Conservation (phyloP, 2,113 vertebrate species). For the Rhabdomys dilectus region DNA sequence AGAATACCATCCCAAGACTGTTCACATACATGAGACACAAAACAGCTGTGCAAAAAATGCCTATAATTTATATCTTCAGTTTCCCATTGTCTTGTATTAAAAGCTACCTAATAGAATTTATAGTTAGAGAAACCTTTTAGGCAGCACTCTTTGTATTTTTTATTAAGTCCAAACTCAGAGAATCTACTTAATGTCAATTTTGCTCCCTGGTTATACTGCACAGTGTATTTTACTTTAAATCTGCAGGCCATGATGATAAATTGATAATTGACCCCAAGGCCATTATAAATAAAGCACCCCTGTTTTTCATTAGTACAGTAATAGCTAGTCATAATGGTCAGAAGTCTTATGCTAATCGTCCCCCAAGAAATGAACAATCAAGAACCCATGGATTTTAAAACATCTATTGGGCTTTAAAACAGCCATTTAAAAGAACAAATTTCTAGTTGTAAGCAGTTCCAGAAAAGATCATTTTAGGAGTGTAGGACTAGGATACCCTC, state of each 20-base stretch:
- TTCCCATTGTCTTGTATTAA: slow-evolving; percentile 88
- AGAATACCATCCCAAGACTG: slow-evolving; percentile 63
- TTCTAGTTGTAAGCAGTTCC: slow-evolving; percentile 78
- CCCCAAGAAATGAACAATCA: slow-evolving; percentile 83
- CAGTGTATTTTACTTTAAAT: slow-evolving; percentile 89
- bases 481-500: slow-evolving; percentile 65
- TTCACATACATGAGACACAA: slow-evolving; percentile 77
- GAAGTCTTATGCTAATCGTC: slow-evolving; percentile 80
- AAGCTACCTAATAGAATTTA: slow-evolving; percentile 90
- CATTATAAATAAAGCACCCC: slow-evolving; percentile 90
- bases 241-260: slow-evolving; percentile 92
- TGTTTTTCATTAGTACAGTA: slow-evolving; percentile 92
- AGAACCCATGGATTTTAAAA: slow-evolving; percentile 84
- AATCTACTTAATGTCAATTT: slow-evolving; percentile 92
- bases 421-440: slow-evolving; percentile 71
- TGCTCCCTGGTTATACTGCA: slow-evolving; percentile 87
- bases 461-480: slow-evolving; percentile 79
- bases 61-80: slow-evolving; percentile 85
- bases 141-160: slow-evolving; percentile 89
- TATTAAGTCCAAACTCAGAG: slow-evolving; percentile 91
- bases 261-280: slow-evolving; percentile 93
- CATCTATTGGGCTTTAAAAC: slow-evolving; percentile 66
- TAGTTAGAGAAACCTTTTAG: slow-evolving; percentile 89
- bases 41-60: slow-evolving; percentile 71
- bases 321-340: slow-evolving; percentile 84